Conservation (phyloP, 2,888 invertebrate species). For the Trypoxylon attenuatum region DNA sequence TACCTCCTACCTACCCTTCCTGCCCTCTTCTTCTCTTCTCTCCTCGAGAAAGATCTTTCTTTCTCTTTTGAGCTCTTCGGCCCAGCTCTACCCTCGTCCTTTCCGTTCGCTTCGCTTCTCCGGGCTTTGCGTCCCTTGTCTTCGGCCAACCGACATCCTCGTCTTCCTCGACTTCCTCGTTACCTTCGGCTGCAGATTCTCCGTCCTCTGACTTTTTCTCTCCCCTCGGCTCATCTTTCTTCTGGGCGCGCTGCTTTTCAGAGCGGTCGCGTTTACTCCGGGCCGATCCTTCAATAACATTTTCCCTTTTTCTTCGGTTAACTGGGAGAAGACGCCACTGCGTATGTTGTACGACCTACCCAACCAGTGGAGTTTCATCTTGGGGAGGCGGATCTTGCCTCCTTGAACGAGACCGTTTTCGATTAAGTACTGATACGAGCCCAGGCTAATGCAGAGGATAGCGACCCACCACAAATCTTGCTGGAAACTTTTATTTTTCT, state of each 20-base stretch:
- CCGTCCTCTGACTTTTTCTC: slow-evolving; percentile 33
- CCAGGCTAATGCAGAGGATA: slow-evolving; percentile 5
- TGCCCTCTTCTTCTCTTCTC: too few relatives aligned
- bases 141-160: slow-evolving; percentile 58
- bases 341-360: slow-evolving; percentile 6
- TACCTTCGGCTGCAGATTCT: slow-evolving; percentile 63
- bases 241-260: slow-evolving; percentile 7
- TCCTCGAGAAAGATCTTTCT: too few relatives aligned
- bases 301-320: slow-evolving; percentile 51
- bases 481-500: too few relatives aligned
- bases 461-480: too few relatives aligned
- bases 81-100: neutral
- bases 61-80: slow-evolving; percentile 10
- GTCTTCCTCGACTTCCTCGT: slow-evolving; percentile 71
- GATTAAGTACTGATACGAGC: slow-evolving; percentile 26
- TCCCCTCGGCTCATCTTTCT: slow-evolving; percentile 27
- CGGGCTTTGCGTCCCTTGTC: slow-evolving; percentile 18
- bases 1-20: slow-evolving; percentile 23
- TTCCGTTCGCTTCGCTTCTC: slow-evolving; percentile 22
- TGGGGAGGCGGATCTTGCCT: neutral
- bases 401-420: slow-evolving; percentile 9
- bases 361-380: slow-evolving; percentile 11
- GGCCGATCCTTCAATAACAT: slow-evolving; percentile 68
- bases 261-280: slow-evolving; percentile 13
- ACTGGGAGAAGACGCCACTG: slow-evolving; percentile 8